A percentile compares a stretch with the other conserved stretches of the same genome.
phyloP scores from a whole-genome alignment of 1,140 invertebrate genomes.

The Grapholita molesta region DNA sequence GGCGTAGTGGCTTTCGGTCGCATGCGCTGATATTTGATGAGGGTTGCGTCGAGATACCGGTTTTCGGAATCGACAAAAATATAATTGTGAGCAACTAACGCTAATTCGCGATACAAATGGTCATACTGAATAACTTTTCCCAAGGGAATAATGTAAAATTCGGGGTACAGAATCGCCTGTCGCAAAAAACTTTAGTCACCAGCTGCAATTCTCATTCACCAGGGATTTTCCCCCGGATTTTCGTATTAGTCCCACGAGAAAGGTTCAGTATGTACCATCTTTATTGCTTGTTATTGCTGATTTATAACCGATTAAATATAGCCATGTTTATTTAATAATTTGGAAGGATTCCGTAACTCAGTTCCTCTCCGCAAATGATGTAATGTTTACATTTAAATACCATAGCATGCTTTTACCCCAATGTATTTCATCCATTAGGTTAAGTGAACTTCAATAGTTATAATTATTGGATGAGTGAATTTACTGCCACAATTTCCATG shows the following conservation, averaged over 20 bases:
- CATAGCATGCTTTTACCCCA: not conserved
- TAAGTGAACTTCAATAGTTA: not conserved
- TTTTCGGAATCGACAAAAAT: not conserved
- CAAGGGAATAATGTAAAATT: no score
- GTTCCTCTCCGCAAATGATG: not conserved
- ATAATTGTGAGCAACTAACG: no score
- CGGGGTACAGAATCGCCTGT: no score
- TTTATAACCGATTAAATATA: no score
- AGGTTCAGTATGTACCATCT: no score
- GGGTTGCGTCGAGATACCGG: not conserved
- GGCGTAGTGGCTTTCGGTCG: not conserved
- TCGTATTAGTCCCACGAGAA: no score
- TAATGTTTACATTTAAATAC: not conserved
- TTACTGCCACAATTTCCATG: not conserved
- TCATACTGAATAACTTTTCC: no score
- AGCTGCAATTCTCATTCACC: no score
- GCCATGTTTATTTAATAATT: not conserved
- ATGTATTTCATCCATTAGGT: not conserved
- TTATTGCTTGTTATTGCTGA: no score
- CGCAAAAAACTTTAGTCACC: no score
- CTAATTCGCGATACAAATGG: no score
- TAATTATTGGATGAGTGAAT: not conserved
- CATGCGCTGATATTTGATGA: not conserved
- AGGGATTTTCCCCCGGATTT: no score
- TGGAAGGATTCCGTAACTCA: not conserved